These are phyloP conservation scores for Eilema sororculum DNA, from an alignment of 2,888 invertebrate genomes.

Conservation along the genomic window DNA sequence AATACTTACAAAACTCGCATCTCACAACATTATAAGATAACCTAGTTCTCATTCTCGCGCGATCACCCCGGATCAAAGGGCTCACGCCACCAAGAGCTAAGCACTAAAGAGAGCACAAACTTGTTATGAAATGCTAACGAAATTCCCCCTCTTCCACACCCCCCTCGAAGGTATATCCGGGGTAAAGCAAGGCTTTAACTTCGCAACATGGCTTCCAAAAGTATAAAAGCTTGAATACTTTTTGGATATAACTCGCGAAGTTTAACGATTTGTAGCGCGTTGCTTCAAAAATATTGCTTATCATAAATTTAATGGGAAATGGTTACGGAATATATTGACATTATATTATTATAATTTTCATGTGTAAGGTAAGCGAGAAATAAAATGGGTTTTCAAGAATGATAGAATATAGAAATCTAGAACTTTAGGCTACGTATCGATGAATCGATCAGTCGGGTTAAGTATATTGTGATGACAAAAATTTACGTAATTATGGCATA, in stretches of 20 bases:
- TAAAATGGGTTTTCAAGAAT: background rate
- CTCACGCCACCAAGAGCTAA: background rate
- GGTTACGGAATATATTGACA: background rate
- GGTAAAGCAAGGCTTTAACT: conserved; percentile 30
- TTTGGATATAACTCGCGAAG: conserved; percentile 24
- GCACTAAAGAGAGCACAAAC: conserved; percentile 24
- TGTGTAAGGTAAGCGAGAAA: background rate
- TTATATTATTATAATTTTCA: background rate
- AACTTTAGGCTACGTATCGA: background rate
- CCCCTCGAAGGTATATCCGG: conserved; percentile 21
- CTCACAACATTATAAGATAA: background rate
- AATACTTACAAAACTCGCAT: background rate
- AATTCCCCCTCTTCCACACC: background rate
- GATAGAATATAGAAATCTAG: background rate
- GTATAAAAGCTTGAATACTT: conserved; percentile 24
- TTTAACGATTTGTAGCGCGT: conserved; percentile 21
- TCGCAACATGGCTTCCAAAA: conserved; percentile 22
- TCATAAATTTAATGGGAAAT: conserved; percentile 8
- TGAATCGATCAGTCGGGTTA: background rate
- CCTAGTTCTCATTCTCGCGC: conserved; percentile 27
- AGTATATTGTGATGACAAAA: background rate
- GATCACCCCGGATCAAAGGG: conserved; percentile 17
- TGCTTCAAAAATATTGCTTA: conserved; percentile 17
- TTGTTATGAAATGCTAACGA: conserved; percentile 44
- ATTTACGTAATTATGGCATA: too few species aligned